Conservation (phyloP, 2,113 vertebrate genomes). For the Neolamprologus devosi region DNA sequence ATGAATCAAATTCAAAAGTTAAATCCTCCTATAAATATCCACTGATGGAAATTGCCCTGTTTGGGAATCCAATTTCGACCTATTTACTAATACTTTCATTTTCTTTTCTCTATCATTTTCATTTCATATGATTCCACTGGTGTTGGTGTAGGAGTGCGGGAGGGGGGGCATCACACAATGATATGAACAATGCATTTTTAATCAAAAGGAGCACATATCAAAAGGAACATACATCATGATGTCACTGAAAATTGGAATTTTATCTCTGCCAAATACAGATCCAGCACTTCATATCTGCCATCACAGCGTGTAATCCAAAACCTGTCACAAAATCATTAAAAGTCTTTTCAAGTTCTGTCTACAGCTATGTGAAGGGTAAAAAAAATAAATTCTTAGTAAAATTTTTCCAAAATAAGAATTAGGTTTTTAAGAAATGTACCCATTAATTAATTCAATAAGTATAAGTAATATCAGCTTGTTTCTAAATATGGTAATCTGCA, state of each 20-base stretch:
- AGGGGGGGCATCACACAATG: neutral
- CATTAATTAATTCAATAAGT: neutral
- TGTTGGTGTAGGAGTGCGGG: neutral
- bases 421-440: neutral
- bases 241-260: conserved; percentile 3
- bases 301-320: neutral
- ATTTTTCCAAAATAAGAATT: neutral
- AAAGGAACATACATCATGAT: conserved; percentile 42
- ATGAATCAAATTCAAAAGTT: conserved; percentile 40
- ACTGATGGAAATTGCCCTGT: neutral
- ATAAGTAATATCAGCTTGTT: neutral
- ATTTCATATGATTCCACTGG: neutral
- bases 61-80: conserved; percentile 12
- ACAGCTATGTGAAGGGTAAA: neutral
- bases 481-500: neutral
- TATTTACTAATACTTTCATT: neutral
- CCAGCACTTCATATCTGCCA: neutral
- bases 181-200: conserved; percentile 25
- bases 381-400: neutral
- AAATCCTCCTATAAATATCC: conserved; percentile 8
- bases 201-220: conserved; percentile 48
- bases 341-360: neutral
- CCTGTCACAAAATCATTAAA: neutral
- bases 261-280: conserved; percentile 12
- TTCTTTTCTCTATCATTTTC: neutral